phyloP scores from a whole-genome alignment of 2,797 vertebrate species.

The Melanotaenia nigrans region DNA sequence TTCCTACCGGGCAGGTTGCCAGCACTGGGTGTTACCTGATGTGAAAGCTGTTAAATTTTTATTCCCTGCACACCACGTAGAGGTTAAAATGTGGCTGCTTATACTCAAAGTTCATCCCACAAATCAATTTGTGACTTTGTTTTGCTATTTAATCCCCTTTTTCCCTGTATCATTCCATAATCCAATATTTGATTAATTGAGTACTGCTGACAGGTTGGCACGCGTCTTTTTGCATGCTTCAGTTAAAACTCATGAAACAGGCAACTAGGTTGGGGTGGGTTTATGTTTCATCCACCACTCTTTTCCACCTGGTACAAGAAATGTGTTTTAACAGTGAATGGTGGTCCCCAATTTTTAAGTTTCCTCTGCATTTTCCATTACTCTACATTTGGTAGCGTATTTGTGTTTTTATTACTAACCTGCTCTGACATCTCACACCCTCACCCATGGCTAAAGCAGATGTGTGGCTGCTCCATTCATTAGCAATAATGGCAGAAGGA shows the following conservation, averaged over 20 bases:
- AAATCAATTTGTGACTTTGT: neutral
- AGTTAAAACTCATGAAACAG: neutral
- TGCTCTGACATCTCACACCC: conserved; percentile 14
- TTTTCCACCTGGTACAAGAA: conserved; percentile 16
- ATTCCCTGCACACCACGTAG: neutral
- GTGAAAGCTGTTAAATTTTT: neutral
- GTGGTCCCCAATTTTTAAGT: conserved; percentile 26
- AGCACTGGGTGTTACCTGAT: neutral
- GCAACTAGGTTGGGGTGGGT: neutral
- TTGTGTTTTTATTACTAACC: conserved; percentile 45
- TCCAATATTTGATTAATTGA: neutral
- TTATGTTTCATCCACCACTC: neutral
- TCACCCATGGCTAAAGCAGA: conserved; percentile 43
- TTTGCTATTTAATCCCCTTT: neutral
- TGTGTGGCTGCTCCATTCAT: conserved; percentile 55
- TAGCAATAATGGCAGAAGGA: conserved; percentile 32
- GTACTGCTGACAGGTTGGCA: neutral
- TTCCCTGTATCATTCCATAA: neutral
- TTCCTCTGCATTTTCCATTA: neutral
- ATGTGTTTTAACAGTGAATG: conserved; percentile 12
- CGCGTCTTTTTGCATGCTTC: neutral
- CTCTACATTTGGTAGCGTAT: conserved; percentile 23
- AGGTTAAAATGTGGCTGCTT: neutral
- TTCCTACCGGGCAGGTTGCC: neutral
- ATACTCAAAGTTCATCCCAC: neutral